These are phyloP conservation scores for Eubasilissa regina DNA, from an alignment of 1,140 invertebrate species.

Conservation along the genomic window DNA sequence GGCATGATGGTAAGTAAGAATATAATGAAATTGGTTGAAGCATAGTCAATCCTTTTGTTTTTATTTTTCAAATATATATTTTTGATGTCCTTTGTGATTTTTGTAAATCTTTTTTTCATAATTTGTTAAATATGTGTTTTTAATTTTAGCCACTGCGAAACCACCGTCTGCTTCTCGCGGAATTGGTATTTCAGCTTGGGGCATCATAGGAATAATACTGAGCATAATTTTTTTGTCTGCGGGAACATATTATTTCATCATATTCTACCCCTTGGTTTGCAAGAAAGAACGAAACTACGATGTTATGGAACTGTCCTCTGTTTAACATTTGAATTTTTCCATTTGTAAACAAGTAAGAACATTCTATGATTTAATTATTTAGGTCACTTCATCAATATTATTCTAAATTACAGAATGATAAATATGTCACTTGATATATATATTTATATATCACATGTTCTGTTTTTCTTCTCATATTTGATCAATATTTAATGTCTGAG, in stretches of 20 bases:
- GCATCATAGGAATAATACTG: slow-evolving; percentile 73
- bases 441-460: too few relatives aligned
- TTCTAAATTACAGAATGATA: too few relatives aligned
- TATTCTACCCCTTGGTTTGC: slow-evolving; percentile 76
- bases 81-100: neutral
- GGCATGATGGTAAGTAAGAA: too few relatives aligned
- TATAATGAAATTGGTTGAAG: too few relatives aligned
- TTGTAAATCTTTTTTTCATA: neutral
- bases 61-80: neutral
- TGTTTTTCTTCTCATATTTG: too few relatives aligned
- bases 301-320: slow-evolving; percentile 73
- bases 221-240: slow-evolving; percentile 71
- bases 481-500: too few relatives aligned
- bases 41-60: too few relatives aligned
- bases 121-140: slow-evolving; percentile 7
- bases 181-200: slow-evolving; percentile 74
- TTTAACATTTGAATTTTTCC: slow-evolving; percentile 62
- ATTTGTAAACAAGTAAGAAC: too few relatives aligned
- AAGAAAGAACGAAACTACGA: slow-evolving; percentile 75
- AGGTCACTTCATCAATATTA: too few relatives aligned
- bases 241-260: slow-evolving; percentile 74
- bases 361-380: too few relatives aligned
- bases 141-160: slow-evolving; percentile 35
- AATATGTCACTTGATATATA: too few relatives aligned
- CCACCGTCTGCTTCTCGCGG: slow-evolving; percentile 60